phyloP scores from a whole-genome alignment of 2,113 vertebrate species.

The Sceloporus tristichus region DNA sequence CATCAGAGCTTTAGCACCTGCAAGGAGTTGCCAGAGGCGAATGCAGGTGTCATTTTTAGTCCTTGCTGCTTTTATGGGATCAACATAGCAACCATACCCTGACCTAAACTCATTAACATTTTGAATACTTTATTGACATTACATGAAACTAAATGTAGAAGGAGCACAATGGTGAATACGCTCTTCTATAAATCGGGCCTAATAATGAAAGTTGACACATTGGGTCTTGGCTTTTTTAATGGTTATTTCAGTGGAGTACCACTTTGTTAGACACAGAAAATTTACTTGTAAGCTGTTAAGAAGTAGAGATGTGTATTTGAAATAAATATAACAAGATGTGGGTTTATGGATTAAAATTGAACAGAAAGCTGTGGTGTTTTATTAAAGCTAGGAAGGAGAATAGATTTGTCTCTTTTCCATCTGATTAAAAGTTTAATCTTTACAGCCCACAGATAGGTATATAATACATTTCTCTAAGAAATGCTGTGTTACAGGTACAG shows the following conservation, averaged over 20 bases:
- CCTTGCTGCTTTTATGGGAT: constrained; percentile 4
- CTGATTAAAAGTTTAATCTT: neutral
- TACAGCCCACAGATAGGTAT: neutral
- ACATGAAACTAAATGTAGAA: constrained; percentile 34
- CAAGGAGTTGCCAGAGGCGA: neutral
- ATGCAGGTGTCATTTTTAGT: neutral
- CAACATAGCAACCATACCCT: neutral
- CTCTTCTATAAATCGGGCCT: constrained; percentile 41
- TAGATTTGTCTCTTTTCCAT: neutral
- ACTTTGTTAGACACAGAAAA: constrained; percentile 34
- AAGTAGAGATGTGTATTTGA: neutral
- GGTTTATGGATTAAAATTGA: neutral
- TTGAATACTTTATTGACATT: constrained; percentile 29
- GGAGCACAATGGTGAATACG: constrained; percentile 10
- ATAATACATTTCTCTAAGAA: neutral
- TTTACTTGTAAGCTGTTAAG: constrained; percentile 17
- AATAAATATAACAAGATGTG: neutral
- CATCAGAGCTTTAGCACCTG: neutral
- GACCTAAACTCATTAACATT: constrained; percentile 39
- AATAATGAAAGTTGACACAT: constrained; percentile 35
- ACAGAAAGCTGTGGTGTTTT: neutral
- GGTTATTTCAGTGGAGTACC: constrained; percentile 25
- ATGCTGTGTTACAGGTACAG: neutral
- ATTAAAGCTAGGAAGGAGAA: constrained; percentile 6
- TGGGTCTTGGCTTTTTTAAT: constrained; percentile 32